Base-by-base conservation (phyloP, 2,113 vertebrate genomes). In the human region DNA sequence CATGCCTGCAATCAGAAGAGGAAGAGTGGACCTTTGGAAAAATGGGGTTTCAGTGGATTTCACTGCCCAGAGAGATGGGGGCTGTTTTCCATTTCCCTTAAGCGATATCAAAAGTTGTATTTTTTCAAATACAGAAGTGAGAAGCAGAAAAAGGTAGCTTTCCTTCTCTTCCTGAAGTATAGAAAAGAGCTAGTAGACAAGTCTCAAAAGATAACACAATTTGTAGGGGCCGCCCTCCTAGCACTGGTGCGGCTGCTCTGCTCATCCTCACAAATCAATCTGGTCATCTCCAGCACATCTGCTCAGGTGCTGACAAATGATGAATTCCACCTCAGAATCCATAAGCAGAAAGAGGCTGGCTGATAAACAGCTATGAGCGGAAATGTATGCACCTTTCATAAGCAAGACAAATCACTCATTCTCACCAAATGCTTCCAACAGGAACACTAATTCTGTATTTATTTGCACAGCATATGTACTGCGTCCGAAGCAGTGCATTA, bases 371-470 rank as follows among this genome's bases (percentile, higher is more conserved):
- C 98, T 97, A 97, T 94, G 96, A 98, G 94, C 78, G 48, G 94
- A 98, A 98, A 98, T 98, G 98, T 87, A 98, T 98, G 97, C 98
- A 98, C 98, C 98, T 98, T 98, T 98, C 98, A 98, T 98, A 98
- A 98, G 96, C 93, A 98, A 99, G 98, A 99, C 97, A 98, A 98
- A 99, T 99, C 97, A 98, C 97, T 98, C 96, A 97, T 98, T 98
- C 98, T 98, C 97, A 98, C 98, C 89, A 89, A 98, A 97, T 3
- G 97, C 97, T 98, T 98, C 97, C 97, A 98, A 98, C 94, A 98
- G 98, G 97, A 98, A 98, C 97, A 91, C 97, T 99, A 98, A 99
- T 98, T 98, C 73, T 90, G 96, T 98, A 97, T 98, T 98, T 99
- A 99, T 98, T 98, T 98, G 97, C 96, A 97, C 50, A 95, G 97